Conservation (phyloP, 2,113 vertebrate genomes). For the Platysternon megacephalum region DNA sequence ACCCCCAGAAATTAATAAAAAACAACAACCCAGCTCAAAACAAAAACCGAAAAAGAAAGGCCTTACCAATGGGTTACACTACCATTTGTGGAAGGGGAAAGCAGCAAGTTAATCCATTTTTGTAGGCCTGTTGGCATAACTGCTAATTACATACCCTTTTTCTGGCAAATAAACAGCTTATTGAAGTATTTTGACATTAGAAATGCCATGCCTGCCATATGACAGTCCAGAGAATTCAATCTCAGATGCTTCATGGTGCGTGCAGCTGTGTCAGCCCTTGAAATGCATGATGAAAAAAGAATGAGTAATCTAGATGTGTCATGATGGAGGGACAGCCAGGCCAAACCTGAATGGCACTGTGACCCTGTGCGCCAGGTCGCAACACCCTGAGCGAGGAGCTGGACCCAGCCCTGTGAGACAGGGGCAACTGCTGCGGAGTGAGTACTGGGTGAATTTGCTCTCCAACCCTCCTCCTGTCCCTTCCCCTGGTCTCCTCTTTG, state of each 20-base stretch:
- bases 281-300: neutral
- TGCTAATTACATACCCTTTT: neutral
- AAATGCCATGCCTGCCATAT: neutral
- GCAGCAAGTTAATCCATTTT: neutral
- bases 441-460: neutral
- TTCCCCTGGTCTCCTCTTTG: neutral
- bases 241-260: neutral
- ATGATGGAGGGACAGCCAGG: neutral
- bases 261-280: neutral
- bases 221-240: neutral
- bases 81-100: neutral
- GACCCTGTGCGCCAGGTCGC: neutral
- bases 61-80: neutral
- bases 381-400: neutral
- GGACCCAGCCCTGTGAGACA: neutral
- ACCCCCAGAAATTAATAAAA: neutral
- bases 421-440: neutral
- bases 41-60: neutral
- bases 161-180: neutral
- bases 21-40: no score
- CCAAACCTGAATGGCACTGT: neutral
- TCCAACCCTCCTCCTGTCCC: neutral
- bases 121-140: neutral
- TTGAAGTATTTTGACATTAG: neutral
- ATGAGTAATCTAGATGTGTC: neutral